phyloP scores from a whole-genome alignment of 2,113 vertebrate species.

The Seriola dumerili region DNA sequence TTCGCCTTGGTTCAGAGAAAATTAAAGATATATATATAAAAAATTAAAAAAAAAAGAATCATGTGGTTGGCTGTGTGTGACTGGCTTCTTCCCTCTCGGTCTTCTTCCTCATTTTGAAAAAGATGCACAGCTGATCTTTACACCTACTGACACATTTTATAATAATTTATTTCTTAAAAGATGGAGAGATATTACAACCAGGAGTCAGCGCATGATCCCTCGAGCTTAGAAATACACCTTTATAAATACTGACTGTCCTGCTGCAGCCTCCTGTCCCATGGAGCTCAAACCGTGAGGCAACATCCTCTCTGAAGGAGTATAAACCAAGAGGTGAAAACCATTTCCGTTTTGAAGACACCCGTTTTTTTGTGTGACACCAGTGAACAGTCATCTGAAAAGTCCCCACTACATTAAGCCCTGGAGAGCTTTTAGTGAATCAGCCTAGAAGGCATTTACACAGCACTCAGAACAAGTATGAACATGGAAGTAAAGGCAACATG shows the following conservation, averaged over 20 bases:
- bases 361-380: conserved; percentile 8
- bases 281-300: conserved; percentile 17
- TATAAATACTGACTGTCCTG: background rate
- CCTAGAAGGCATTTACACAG: background rate
- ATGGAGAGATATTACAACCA: background rate
- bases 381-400: conserved; percentile 41
- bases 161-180: background rate
- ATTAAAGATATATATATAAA: conserved; percentile 65
- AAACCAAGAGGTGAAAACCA: conserved; percentile 52
- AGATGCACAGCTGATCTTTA: background rate
- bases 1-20: conserved; percentile 65
- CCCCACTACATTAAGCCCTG: background rate
- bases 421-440: conserved; percentile 4
- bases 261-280: background rate
- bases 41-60: conserved; percentile 38
- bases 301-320: conserved; percentile 22
- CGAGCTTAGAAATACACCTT: background rate
- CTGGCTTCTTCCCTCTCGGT: conserved; percentile 46
- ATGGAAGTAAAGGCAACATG: conserved; percentile 66
- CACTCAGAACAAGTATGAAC: conserved; percentile 54
- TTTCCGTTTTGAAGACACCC: conserved; percentile 64
- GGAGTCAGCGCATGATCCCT: background rate
- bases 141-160: background rate
- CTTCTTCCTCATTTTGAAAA: conserved; percentile 64
- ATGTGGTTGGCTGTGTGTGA: conserved; percentile 16